A percentile compares a stretch with the other conserved stretches of the same genome.
phyloP scores from a whole-genome alignment of 2,888 invertebrate genomes.

The Actias luna region DNA sequence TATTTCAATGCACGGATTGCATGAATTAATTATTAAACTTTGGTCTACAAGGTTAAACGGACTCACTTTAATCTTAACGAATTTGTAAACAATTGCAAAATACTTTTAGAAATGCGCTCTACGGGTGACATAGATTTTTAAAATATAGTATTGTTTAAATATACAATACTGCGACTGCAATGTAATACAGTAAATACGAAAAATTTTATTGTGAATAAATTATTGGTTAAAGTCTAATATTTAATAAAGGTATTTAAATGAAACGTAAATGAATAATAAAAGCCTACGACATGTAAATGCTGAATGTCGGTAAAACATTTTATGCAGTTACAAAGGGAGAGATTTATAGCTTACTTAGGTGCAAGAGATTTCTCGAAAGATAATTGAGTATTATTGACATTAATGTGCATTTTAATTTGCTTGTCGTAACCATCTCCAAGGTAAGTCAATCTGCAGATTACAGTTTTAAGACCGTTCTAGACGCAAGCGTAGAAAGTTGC shows the following conservation, averaged over 20 bases:
- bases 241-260: too few relatives aligned
- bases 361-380: slow-evolving; percentile 37
- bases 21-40: background rate
- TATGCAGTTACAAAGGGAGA: slow-evolving; percentile 22
- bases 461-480: slow-evolving; percentile 77
- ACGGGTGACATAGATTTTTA: background rate
- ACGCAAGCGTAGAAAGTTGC: slow-evolving; percentile 79
- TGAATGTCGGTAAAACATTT: background rate
- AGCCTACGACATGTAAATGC: background rate
- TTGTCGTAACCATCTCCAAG: slow-evolving; percentile 71
- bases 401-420: slow-evolving; percentile 73
- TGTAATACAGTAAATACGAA: background rate
- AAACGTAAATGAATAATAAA: background rate
- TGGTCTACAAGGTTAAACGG: background rate
- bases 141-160: background rate
- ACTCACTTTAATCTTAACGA: background rate
- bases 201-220: background rate
- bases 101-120: background rate
- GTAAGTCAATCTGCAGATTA: slow-evolving; percentile 79
- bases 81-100: background rate
- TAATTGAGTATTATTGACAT: slow-evolving; percentile 56
- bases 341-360: slow-evolving; percentile 36
- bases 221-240: too few relatives aligned
- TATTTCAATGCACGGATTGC: too few relatives aligned
- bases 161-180: background rate